Evolutionary conservation across 64 coral and sea anemone species (phyloP), one percentile per base, ranked within the genome.

Genomic region (Actinia tenebrosa): DNA sequence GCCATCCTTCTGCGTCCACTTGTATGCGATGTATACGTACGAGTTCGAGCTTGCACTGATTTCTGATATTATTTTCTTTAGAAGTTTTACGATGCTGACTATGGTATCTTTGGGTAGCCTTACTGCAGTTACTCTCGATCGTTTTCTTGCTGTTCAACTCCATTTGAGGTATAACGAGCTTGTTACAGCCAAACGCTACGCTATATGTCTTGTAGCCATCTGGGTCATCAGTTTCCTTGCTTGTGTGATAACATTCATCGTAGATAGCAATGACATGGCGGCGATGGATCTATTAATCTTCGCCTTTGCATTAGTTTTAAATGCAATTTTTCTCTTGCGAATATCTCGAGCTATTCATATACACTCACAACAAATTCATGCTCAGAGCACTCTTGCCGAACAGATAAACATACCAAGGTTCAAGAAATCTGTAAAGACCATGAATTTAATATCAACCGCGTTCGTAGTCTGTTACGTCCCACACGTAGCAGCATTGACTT

Each of bases 111-210:
- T 87, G 9, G 72, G 66, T 13, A 87, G 9, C 26, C 52, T 87
- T 3, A 64, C 87, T 10, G 78, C 87, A 8, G 60, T 82, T 3
- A 82, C 75, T 50, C 47, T 82, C 25, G 87, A 89, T 64, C 87
- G 87, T 3, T 82, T 82, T n/a, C 27, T 89, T 44, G 87, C 78
- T 13, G 61, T 82, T 14, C 3, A 20, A 1, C 87, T 89, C n/a
- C 87, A 89, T 47, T 44, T 89, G 19, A 27, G 87, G 8, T 89
- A 89, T 44, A 56, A 64, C 5, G 78, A 82, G 59, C 78, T 89
- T 25, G 87, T 89, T 3, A 89, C 87, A 23, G 87, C 44, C 43
- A 82, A 63, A 20, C 42, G 58, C 61, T 19, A 62, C 15, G 18
- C 3, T 17, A 3, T 17, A 61, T 14, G 60, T 20, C 1, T 45